phyloP scores from a whole-genome alignment of 2,888 invertebrate genomes.

The Trachelus iudaicus region DNA sequence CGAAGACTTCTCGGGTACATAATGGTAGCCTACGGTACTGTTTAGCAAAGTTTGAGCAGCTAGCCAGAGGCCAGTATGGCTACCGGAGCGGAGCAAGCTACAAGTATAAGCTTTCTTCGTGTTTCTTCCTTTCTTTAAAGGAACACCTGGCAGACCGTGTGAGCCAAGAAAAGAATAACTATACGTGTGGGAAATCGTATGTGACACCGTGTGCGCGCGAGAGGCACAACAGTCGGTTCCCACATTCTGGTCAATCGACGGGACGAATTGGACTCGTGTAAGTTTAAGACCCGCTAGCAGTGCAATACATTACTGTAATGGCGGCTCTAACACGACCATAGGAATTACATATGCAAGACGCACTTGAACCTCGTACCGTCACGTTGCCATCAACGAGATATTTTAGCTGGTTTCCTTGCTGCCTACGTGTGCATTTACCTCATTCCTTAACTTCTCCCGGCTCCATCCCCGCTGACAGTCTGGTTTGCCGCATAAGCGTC shows the following conservation, averaged over 20 bases:
- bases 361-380: conserved; percentile 55
- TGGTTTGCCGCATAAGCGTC: neutral
- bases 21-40: neutral
- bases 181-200: neutral
- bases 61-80: neutral
- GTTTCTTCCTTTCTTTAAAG: neutral
- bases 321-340: conserved; percentile 45
- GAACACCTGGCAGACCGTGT: neutral
- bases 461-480: neutral
- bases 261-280: neutral
- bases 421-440: neutral
- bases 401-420: conserved; percentile 35
- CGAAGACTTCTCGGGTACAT: neutral
- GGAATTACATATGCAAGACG: conserved; percentile 62
- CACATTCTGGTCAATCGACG: neutral
- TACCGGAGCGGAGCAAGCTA: neutral
- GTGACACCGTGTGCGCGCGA: neutral
- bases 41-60: neutral
- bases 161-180: neutral
- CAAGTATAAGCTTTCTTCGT: neutral
- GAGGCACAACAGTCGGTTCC: neutral
- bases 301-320: conserved; percentile 55
- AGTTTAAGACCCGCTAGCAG: conserved; percentile 13
- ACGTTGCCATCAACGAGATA: conserved; percentile 61
- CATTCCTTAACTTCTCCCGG: neutral